phyloP scores from a whole-genome alignment of 2,113 vertebrate species.

The Elanoides forficatus region DNA sequence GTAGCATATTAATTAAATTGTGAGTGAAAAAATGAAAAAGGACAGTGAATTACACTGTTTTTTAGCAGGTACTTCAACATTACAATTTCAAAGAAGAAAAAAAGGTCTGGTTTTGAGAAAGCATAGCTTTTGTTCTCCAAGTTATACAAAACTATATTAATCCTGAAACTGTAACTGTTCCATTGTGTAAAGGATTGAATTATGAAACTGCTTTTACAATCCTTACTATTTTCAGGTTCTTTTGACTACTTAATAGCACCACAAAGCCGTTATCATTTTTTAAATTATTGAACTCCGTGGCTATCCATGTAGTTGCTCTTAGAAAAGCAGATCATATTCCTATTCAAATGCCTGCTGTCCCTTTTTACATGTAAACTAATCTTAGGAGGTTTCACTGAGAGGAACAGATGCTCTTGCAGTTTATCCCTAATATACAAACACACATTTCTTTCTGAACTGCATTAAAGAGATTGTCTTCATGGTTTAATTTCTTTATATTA shows the following conservation, averaged over 20 bases:
- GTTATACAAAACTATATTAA: not conserved
- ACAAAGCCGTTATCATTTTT: not conserved
- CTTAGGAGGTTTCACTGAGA: not conserved
- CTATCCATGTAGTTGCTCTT: not conserved
- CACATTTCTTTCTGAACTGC: conserved; percentile 19
- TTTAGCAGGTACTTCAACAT: not conserved
- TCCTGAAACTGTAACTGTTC: conserved; percentile 1
- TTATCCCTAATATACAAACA: not conserved
- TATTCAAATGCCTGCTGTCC: not conserved
- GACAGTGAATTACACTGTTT: not conserved
- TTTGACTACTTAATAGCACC: not conserved
- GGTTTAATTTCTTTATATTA: conserved; percentile 50
- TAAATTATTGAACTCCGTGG: not conserved
- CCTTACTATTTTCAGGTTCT: conserved; percentile 6
- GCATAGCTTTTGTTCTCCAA: not conserved
- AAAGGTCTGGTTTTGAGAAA: not conserved
- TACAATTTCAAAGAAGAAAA: not conserved
- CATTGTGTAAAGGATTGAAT: not conserved
- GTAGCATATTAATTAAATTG: not conserved
- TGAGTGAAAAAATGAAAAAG: not conserved
- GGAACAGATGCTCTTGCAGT: not conserved
- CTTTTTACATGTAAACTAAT: not conserved
- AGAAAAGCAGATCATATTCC: not conserved
- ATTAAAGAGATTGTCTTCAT: conserved; percentile 11
- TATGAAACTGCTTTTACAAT: not conserved